Conservation (phyloP, 2,888 invertebrate genomes). For the Platerodrilus igneus region DNA sequence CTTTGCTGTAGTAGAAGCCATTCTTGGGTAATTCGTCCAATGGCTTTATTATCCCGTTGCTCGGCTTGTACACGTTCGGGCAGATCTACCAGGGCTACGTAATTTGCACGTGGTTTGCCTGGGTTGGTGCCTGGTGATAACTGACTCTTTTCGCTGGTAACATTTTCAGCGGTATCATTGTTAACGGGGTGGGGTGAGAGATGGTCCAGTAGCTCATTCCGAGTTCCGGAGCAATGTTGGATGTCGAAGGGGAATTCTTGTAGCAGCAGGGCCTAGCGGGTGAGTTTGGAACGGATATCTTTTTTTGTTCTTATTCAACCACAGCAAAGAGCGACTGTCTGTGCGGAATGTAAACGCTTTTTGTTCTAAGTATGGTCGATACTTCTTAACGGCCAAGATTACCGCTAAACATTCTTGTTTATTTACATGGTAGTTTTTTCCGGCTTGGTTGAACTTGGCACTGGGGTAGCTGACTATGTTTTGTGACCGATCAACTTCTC, state of each 20-base stretch:
- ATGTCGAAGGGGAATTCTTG: slow-evolving; percentile 25
- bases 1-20: no score
- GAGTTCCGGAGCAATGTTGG: slow-evolving; percentile 28
- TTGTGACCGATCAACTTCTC: slow-evolving; percentile 12
- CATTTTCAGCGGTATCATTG: background rate
- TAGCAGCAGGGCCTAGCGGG: slow-evolving; percentile 22
- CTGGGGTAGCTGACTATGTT: slow-evolving; percentile 26
- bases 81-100: no score
- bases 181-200: slow-evolving; percentile 20
- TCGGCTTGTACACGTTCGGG: no score
- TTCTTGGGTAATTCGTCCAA: no score
- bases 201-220: slow-evolving; percentile 24
- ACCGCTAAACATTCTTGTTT: slow-evolving; percentile 31
- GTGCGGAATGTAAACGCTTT: slow-evolving; percentile 26
- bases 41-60: no score
- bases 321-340: slow-evolving; percentile 26
- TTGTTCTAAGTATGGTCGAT: slow-evolving; percentile 28
- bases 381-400: slow-evolving; percentile 29
- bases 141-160: no score
- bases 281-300: slow-evolving; percentile 16
- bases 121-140: no score
- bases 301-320: slow-evolving; percentile 23
- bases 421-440: slow-evolving; percentile 29
- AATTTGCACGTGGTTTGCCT: no score
- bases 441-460: slow-evolving; percentile 17